These are phyloP conservation scores for Tachuris rubrigastra DNA, from an alignment of 2,113 vertebrate species.

Conservation along the genomic window DNA sequence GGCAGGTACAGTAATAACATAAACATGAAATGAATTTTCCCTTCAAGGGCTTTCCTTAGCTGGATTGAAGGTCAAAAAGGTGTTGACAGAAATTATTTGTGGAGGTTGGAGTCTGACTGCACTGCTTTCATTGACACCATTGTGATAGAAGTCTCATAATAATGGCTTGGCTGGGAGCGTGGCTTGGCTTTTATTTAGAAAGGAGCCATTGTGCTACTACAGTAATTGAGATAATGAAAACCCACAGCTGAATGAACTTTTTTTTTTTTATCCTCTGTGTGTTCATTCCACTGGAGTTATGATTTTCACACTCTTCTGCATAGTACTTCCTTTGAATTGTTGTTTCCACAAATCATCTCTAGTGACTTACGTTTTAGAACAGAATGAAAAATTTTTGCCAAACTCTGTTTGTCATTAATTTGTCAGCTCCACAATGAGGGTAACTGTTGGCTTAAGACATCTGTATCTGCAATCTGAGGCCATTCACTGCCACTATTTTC, in stretches of 20 bases:
- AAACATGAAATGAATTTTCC: background rate
- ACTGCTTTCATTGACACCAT: background rate
- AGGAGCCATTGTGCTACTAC: background rate
- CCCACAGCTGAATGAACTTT: background rate
- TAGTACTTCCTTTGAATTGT: background rate
- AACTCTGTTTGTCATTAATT: background rate
- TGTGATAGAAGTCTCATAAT: background rate
- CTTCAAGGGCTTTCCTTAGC: background rate
- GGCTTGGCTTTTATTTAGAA: background rate
- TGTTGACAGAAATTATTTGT: background rate
- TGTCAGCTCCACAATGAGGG: background rate
- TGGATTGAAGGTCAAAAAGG: background rate
- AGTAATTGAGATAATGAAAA: background rate
- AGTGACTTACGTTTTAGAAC: background rate
- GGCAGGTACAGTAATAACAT: background rate
- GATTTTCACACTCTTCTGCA: background rate
- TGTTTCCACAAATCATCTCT: background rate
- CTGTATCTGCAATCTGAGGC: background rate
- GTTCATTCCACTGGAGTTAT: background rate
- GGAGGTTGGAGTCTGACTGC: background rate
- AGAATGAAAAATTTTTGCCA: background rate
- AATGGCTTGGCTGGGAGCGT: background rate
- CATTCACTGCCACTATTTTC: background rate
- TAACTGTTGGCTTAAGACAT: background rate
- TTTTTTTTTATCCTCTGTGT: background rate